phyloP scores from a whole-genome alignment of 1,140 invertebrate species.

The Cyrtorhinus lividipennis region DNA sequence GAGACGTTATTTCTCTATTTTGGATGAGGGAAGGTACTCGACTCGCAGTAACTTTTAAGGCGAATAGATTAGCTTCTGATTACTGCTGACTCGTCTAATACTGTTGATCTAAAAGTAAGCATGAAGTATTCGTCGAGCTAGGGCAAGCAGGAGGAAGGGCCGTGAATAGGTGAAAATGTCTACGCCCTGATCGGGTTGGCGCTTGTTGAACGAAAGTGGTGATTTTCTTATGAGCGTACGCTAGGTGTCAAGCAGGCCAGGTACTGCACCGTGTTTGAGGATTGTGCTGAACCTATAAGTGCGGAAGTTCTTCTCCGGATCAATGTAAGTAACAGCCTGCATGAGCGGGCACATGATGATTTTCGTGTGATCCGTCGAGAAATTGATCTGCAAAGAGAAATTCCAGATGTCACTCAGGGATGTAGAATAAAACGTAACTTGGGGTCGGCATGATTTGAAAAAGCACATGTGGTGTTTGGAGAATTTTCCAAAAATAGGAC shows the following conservation, averaged over 20 bases:
- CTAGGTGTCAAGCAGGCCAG: not conserved
- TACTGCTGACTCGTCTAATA: not conserved
- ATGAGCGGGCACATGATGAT: slow-evolving; percentile 94
- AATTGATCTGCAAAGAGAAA: slow-evolving; percentile 72
- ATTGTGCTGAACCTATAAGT: slow-evolving; percentile 61
- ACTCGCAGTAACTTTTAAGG: too few relatives aligned
- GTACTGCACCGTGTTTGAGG: not conserved
- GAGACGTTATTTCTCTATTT: too few relatives aligned
- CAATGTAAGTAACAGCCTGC: slow-evolving; percentile 92
- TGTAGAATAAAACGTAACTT: too few relatives aligned
- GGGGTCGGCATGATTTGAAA: too few relatives aligned
- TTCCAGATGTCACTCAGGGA: too few relatives aligned
- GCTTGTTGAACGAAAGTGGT: not conserved
- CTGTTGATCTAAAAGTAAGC: too few relatives aligned
- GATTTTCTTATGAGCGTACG: slow-evolving; percentile 2
- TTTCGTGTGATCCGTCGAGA: slow-evolving; percentile 89
- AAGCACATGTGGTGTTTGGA: too few relatives aligned
- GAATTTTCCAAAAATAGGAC: too few relatives aligned
- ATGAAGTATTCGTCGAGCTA: too few relatives aligned
- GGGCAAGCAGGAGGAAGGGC: not conserved
- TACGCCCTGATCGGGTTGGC: not conserved
- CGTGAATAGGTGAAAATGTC: not conserved
- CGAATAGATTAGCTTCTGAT: not conserved
- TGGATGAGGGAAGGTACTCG: too few relatives aligned
- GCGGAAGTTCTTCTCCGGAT: slow-evolving; percentile 73